A percentile compares a stretch with the other conserved stretches of the same genome.
Evolutionary conservation across 1,140 invertebrate genomes (phyloP).

Genomic region (Drosophila bipectinata): DNA sequence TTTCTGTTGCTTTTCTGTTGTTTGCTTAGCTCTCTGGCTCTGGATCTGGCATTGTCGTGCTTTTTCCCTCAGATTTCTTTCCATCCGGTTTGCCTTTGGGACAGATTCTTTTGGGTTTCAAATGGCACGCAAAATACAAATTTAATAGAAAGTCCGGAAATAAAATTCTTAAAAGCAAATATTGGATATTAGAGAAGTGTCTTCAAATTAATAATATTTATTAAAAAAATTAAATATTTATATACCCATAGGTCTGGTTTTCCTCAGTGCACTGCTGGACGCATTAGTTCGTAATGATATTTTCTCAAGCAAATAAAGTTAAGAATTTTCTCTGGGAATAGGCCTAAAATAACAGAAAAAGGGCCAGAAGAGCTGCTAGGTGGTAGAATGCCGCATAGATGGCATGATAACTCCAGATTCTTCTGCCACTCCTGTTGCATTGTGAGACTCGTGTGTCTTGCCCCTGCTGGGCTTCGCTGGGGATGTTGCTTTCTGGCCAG

Average conservation of each 20-base stretch:
- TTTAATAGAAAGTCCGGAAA: background rate
- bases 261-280: conserved; percentile 7
- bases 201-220: no score
- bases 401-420: background rate
- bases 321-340: background rate
- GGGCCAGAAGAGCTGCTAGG: background rate
- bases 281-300: conserved; percentile 39
- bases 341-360: background rate
- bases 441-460: conserved; percentile 17
- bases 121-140: conserved; percentile 9
- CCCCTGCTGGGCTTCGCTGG: conserved; percentile 27
- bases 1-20: conserved; percentile 39
- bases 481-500: conserved; percentile 41
- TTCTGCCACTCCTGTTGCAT: conserved; percentile 24
- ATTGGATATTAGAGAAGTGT: no score
- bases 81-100: conserved; percentile 29
- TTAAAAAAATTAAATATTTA: background rate
- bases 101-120: conserved; percentile 44
- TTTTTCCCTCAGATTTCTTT: conserved; percentile 18
- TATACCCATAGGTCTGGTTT: background rate
- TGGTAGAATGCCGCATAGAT: background rate
- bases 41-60: conserved; percentile 15
- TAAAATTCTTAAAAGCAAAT: no score
- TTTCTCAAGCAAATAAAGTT: conserved; percentile 1
- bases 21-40: conserved; percentile 32